These are phyloP conservation scores for Mus minutoides DNA, from an alignment of 2,797 vertebrate species.

Conservation along the genomic window DNA sequence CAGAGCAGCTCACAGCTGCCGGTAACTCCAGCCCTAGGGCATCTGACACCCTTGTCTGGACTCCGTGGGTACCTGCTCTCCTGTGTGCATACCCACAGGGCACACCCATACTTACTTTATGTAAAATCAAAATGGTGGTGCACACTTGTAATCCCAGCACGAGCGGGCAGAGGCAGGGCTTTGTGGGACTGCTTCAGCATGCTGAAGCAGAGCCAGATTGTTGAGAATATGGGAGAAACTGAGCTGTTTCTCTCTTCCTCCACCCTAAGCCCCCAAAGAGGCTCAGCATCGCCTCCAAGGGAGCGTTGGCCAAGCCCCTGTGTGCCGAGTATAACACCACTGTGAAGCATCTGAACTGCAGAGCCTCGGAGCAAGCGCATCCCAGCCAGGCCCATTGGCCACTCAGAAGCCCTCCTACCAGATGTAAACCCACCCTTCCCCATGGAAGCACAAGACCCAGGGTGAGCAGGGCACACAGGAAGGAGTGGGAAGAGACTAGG, in stretches of 20 bases:
- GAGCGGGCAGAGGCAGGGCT: neutral
- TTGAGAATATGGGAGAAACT: neutral
- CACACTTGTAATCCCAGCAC: neutral
- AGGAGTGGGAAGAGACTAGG: fast-evolving
- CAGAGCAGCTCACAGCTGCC: neutral
- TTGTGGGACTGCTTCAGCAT: neutral
- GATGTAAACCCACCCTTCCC: neutral
- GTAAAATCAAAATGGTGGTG: neutral
- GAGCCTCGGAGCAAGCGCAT: fast-evolving
- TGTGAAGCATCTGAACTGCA: neutral
- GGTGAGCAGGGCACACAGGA: fast-evolving
- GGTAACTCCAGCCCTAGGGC: neutral
- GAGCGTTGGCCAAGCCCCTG: neutral
- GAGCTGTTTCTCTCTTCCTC: neutral
- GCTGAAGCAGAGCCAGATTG: neutral
- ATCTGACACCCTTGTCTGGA: neutral
- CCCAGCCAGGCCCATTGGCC: neutral
- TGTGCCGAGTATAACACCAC: too few species aligned
- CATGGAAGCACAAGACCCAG: neutral
- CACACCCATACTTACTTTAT: neutral
- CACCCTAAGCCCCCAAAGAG: neutral
- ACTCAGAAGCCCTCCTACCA: neutral
- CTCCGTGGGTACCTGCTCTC: neutral
- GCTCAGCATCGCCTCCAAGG: neutral
- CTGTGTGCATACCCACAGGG: neutral